phyloP scores from a whole-genome alignment of 2,797 vertebrate genomes.

The Enteromius unitaeniatus region DNA sequence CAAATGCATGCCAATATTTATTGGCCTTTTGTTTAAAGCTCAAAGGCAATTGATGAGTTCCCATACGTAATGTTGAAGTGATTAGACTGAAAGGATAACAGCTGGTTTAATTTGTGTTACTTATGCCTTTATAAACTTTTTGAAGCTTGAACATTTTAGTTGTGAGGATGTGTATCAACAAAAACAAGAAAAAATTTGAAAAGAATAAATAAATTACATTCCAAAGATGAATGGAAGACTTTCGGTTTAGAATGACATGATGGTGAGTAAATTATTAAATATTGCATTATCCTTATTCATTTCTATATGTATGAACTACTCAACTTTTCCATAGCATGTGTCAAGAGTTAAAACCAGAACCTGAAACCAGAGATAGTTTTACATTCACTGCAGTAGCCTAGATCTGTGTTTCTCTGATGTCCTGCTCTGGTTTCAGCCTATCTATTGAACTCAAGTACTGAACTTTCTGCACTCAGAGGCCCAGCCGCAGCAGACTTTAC shows the following conservation, averaged over 20 bases:
- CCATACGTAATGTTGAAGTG: no score
- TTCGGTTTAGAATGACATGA: neutral
- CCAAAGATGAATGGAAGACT: neutral
- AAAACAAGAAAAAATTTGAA: neutral
- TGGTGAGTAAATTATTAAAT: neutral
- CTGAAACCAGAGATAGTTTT: constrained; percentile 69
- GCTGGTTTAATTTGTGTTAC: neutral
- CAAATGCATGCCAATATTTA: no score
- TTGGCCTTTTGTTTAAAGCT: no score
- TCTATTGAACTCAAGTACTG: constrained; percentile 35
- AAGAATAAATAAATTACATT: neutral
- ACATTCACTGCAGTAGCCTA: constrained; percentile 39
- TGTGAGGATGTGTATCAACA: neutral
- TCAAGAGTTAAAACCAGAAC: neutral
- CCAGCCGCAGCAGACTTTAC: constrained; percentile 58
- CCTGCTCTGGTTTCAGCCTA: constrained; percentile 66
- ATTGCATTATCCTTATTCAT: neutral
- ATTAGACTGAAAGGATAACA: neutral
- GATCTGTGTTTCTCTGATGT: constrained; percentile 62
- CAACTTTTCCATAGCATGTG: neutral
- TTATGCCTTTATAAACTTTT: neutral
- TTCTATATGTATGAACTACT: neutral
- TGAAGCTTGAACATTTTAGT: neutral
- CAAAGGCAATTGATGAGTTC: no score
- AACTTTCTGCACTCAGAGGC: constrained; percentile 58